These are phyloP conservation scores for Drosophila lowei DNA, from an alignment of 1,140 invertebrate species.

Conservation along the genomic window DNA sequence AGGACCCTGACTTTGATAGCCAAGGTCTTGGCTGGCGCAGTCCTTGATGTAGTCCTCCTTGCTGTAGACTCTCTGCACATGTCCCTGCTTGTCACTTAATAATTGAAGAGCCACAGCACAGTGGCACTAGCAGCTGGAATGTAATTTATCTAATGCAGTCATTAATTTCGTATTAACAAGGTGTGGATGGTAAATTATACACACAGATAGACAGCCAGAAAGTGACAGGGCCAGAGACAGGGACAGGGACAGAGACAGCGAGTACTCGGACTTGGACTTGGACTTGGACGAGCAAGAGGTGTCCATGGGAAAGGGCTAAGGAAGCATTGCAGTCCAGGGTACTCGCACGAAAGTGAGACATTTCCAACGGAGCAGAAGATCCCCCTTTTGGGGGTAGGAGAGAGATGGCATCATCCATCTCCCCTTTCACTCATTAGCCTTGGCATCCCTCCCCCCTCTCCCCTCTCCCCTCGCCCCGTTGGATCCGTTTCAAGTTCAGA, in stretches of 20 bases:
- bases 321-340: too few relatives aligned
- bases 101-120: constrained; percentile 41
- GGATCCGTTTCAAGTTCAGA: constrained; percentile 23
- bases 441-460: too few relatives aligned
- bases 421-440: constrained; percentile 29
- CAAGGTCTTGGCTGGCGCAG: not conserved
- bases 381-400: not conserved
- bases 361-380: constrained; percentile 6
- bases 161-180: constrained; percentile 79
- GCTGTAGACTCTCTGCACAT: constrained; percentile 2
- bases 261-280: too few relatives aligned
- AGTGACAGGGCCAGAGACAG: too few relatives aligned
- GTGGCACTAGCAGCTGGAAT: constrained; percentile 24
- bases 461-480: too few relatives aligned
- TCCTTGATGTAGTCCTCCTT: too few relatives aligned
- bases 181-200: constrained; percentile 64
- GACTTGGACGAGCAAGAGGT: too few relatives aligned
- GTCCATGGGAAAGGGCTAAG: not conserved
- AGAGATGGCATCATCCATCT: not conserved
- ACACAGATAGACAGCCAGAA: constrained; percentile 3
- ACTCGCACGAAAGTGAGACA: constrained; percentile 1
- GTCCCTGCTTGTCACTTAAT: constrained; percentile 47
- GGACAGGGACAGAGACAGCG: too few relatives aligned
- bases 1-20: not conserved
- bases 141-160: constrained; percentile 79